A percentile compares a stretch with the other conserved stretches of the same genome.
Evolutionary conservation across 2,797 vertebrate genomes (phyloP).

Genomic region (Dallia pectoralis): DNA sequence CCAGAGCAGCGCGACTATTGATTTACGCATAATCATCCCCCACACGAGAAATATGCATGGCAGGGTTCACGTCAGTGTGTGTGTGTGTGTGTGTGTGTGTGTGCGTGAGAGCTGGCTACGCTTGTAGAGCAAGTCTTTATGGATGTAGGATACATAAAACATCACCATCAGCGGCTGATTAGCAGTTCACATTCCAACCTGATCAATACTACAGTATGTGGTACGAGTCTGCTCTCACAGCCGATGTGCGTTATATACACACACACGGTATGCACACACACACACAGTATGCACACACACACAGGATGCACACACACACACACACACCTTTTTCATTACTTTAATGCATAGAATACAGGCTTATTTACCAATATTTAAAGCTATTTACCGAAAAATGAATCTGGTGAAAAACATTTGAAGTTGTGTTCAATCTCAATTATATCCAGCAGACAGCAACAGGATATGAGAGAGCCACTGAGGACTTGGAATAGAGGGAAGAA

Average conservation of each 20-base stretch:
- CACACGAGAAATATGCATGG: constrained; percentile 93
- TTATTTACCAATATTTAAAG: not conserved
- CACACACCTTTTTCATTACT: not conserved
- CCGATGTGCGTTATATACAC: constrained; percentile 44
- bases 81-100: constrained; percentile 16
- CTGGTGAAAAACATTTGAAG: not conserved
- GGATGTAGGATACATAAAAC: constrained; percentile 83
- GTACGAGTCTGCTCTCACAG: constrained; percentile 48
- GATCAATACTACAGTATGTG: constrained; percentile 42
- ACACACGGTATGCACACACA: constrained; percentile 65
- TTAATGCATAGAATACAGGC: not conserved
- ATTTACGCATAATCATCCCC: constrained; percentile 96
- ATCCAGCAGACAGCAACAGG: not conserved
- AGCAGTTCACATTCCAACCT: constrained; percentile 53
- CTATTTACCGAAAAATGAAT: not conserved
- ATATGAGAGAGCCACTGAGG: not conserved
- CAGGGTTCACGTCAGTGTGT: constrained; percentile 81
- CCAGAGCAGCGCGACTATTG: constrained; percentile 93
- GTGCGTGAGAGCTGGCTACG: constrained; percentile 8
- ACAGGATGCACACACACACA: constrained; percentile 2
- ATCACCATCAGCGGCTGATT: constrained; percentile 80
- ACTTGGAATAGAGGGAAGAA: not conserved
- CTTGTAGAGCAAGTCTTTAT: constrained; percentile 80
- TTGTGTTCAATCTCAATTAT: not conserved
- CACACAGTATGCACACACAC: constrained; percentile 25